Conservation (phyloP, 2,888 invertebrate species). For the Hyles lineata region DNA sequence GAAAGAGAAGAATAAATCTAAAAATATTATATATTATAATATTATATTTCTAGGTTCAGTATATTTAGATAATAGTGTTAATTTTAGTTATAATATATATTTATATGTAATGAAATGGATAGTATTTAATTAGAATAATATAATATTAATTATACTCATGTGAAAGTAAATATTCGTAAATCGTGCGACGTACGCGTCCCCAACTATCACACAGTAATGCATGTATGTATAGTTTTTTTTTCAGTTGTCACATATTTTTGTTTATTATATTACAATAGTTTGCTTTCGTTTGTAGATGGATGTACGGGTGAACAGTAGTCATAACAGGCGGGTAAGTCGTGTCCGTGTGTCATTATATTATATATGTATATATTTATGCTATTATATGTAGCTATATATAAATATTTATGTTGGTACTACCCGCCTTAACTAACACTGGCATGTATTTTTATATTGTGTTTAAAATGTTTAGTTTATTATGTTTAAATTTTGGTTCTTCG, state of each 20-base stretch:
- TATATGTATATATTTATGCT: constrained; percentile 45
- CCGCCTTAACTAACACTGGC: constrained; percentile 39
- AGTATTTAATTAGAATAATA: too few relatives aligned
- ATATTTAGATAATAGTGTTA: too few relatives aligned
- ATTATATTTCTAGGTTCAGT: too few relatives aligned
- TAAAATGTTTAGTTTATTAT: neutral
- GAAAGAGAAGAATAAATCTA: too few relatives aligned
- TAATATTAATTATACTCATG: neutral
- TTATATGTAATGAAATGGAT: too few relatives aligned
- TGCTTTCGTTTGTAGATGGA: constrained; percentile 85
- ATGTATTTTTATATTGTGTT: constrained; percentile 33
- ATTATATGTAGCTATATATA: constrained; percentile 38
- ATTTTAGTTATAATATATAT: too few relatives aligned
- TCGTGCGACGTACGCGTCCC: neutral
- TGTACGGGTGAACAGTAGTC: constrained; percentile 84
- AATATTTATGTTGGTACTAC: constrained; percentile 36
- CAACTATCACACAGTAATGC: constrained; percentile 19
- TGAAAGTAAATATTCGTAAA: neutral
- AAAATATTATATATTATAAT: too few relatives aligned
- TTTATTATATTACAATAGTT: constrained; percentile 72
- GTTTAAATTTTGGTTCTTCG: neutral
- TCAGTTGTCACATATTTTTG: constrained; percentile 38
- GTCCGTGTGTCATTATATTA: constrained; percentile 57
- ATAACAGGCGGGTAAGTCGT: constrained; percentile 84
- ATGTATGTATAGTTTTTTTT: constrained; percentile 29